Evolutionary conservation across 2,797 vertebrate species (phyloP).

Genomic region (Apodemus agrarius): DNA sequence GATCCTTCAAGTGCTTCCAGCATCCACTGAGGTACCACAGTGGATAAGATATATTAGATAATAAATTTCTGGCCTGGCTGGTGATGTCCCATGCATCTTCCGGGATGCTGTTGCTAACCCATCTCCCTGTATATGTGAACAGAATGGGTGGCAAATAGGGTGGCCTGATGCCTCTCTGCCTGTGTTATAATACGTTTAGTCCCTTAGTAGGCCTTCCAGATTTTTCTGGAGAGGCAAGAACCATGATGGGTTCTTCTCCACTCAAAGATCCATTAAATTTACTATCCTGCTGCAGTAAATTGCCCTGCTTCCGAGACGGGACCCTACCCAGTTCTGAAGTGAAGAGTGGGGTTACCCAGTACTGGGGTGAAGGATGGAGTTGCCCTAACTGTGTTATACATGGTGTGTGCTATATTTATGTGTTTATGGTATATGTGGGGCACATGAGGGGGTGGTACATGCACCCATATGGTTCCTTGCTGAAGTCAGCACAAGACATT

Average conservation of each 20-base stretch:
- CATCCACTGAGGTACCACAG: not conserved
- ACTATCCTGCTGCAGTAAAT: not conserved
- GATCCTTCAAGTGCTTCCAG: not conserved
- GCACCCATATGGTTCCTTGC: accelerated
- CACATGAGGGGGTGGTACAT: too few relatives aligned
- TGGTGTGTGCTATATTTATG: not conserved
- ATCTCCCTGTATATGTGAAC: not conserved
- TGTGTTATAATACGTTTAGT: not conserved
- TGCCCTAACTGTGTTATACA: not conserved
- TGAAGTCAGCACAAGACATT: not conserved
- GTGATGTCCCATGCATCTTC: not conserved
- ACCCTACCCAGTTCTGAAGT: not conserved
- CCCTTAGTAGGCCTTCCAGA: not conserved
- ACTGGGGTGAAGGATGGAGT: not conserved
- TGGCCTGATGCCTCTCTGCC: not conserved
- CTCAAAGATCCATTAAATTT: not conserved
- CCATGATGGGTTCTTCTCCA: not conserved
- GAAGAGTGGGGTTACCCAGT: not conserved
- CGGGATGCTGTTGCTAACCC: not conserved
- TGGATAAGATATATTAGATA: not conserved
- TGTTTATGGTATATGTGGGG: not conserved
- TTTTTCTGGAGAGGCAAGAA: not conserved
- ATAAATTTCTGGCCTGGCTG: not conserved
- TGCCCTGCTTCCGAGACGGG: not conserved
- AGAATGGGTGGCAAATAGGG: not conserved